Evolutionary conservation across 2,113 vertebrate genomes (phyloP).

Genomic region (Conger conger): DNA sequence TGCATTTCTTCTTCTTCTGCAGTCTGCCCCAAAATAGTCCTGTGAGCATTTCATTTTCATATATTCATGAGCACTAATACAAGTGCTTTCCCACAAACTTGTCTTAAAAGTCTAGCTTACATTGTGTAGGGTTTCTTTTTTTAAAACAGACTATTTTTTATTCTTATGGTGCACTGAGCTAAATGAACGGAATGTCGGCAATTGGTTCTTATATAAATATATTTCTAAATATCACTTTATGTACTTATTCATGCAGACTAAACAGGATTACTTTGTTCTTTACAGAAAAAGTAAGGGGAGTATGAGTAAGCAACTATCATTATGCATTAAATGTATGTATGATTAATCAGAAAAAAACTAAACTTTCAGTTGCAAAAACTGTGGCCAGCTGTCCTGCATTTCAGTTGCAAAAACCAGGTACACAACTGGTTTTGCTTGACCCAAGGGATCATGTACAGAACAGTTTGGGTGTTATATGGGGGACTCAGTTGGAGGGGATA

Average conservation of each 20-base stretch:
- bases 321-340: neutral
- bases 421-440: too few species aligned
- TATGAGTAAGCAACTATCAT: neutral
- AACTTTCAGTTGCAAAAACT: neutral
- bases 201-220: neutral
- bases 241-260: neutral
- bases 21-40: constrained; percentile 25
- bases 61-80: constrained; percentile 13
- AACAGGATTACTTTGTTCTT: neutral
- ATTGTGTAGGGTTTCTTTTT: neutral
- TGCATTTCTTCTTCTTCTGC: constrained; percentile 32
- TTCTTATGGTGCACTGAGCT: neutral
- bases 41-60: neutral
- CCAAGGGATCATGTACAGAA: too few species aligned
- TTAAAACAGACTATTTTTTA: neutral
- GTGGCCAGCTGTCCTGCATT: too few species aligned
- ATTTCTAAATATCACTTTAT: neutral
- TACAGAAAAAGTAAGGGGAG: too few species aligned
- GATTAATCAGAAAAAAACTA: too few species aligned
- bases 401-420: too few species aligned
- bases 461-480: too few species aligned
- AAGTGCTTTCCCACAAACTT: neutral
- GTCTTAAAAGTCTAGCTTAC: neutral
- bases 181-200: neutral
- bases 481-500: too few species aligned